These are phyloP conservation scores for Perca schrenkii DNA, from an alignment of 2,113 vertebrate genomes.

Conservation along the genomic window DNA sequence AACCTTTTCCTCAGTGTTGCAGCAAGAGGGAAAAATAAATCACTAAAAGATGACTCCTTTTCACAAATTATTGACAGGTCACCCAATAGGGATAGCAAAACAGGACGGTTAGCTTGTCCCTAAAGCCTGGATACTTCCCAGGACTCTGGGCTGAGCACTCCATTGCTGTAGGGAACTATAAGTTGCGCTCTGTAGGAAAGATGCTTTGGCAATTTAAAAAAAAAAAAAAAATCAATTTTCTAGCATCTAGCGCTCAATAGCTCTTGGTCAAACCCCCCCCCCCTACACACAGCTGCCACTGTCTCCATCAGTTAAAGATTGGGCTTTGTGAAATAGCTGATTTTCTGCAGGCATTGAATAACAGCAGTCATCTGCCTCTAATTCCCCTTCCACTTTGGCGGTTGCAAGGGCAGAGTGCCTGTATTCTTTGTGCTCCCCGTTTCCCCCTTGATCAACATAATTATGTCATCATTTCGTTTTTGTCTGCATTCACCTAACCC, in stretches of 20 bases:
- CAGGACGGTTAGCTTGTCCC: constrained; percentile 34
- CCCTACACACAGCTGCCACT: constrained; percentile 23
- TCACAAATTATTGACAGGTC: constrained; percentile 7
- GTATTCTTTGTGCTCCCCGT: constrained; percentile 63
- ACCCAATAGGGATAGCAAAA: constrained; percentile 36
- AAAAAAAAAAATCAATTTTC: constrained; percentile 61
- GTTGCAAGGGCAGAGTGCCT: constrained; percentile 45
- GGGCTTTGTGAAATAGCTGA: constrained; percentile 65
- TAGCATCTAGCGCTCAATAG: constrained; percentile 47
- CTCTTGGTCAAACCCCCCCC: constrained; percentile 35
- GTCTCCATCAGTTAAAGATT: constrained; percentile 62
- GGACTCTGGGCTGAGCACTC: constrained; percentile 37
- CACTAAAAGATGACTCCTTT: constrained; percentile 21
- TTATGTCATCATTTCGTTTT: constrained; percentile 67
- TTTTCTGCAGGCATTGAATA: constrained; percentile 71
- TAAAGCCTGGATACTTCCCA: constrained; percentile 53
- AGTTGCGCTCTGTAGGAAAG: constrained; percentile 33
- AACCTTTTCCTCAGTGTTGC: constrained; percentile 17
- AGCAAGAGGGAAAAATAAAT: neutral
- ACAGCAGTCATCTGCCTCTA: constrained; percentile 75
- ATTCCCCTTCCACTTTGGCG: constrained; percentile 71
- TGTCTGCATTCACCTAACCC: constrained; percentile 59
- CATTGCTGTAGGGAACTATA: constrained; percentile 50
- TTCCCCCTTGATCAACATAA: constrained; percentile 71
- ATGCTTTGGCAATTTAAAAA: constrained; percentile 58